Conservation (phyloP, 1,140 invertebrate species). For the Bombus difficillimus region DNA sequence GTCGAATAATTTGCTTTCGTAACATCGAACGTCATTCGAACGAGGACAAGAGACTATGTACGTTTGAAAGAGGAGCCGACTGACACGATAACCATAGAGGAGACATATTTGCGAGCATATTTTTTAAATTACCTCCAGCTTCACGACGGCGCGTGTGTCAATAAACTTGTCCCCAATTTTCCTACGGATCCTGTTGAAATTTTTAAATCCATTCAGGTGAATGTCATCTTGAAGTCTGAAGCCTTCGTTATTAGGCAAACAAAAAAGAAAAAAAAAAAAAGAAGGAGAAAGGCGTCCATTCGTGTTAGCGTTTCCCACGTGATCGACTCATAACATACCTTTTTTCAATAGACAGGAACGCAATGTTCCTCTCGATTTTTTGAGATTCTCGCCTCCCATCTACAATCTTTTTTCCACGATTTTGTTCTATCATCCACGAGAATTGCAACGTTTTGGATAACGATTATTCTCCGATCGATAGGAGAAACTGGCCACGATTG, state of each 20-base stretch:
- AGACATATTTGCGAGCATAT: conserved; percentile 49
- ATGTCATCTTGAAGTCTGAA: neutral
- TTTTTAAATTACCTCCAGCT: conserved; percentile 27
- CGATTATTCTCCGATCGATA: neutral
- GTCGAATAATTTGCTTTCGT: conserved; percentile 18
- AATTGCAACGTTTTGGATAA: too few species aligned
- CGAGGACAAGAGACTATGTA: conserved; percentile 3
- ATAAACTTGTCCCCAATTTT: conserved; percentile 57
- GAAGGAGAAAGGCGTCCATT: too few species aligned
- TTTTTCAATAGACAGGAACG: neutral
- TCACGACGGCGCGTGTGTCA: conserved; percentile 26
- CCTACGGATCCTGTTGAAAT: conserved; percentile 14
- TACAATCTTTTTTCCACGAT: neutral
- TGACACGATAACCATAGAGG: neutral
- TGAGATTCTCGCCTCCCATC: neutral
- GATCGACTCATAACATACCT: neutral
- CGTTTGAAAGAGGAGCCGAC: neutral
- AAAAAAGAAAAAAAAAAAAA: neutral
- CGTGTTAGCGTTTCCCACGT: neutral
- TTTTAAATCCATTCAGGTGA: neutral
- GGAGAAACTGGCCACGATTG: neutral
- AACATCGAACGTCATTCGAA: neutral
- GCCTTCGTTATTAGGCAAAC: neutral
- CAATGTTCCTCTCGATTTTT: too few species aligned
- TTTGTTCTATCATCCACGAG: neutral